Conservation (phyloP, 2,797 vertebrate genomes). For the Coendou prehensilis region DNA sequence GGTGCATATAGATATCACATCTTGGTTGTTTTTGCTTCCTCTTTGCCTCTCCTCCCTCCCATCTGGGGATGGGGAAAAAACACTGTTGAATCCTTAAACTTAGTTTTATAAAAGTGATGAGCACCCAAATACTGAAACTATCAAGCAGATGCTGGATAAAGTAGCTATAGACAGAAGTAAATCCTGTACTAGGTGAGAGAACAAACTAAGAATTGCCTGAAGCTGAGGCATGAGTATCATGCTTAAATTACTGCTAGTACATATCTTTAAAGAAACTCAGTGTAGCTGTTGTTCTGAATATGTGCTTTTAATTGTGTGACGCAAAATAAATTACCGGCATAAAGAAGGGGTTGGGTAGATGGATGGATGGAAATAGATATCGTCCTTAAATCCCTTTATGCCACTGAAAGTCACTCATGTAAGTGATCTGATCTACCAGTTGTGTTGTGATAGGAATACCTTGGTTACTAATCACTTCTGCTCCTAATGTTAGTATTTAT, state of each 20-base stretch:
- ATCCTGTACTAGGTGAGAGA: not conserved
- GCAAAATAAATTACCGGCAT: not conserved
- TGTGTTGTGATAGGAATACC: not conserved
- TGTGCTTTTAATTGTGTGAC: not conserved
- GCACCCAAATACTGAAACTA: not conserved
- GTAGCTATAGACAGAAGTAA: not conserved
- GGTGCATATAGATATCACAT: not conserved
- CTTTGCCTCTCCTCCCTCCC: not conserved
- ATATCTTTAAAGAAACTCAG: not conserved
- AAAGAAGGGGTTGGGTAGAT: not conserved
- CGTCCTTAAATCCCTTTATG: not conserved
- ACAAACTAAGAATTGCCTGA: not conserved
- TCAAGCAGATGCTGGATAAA: not conserved
- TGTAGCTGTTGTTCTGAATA: not conserved
- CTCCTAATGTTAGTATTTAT: not conserved
- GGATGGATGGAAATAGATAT: not conserved
- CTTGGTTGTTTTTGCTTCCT: not conserved
- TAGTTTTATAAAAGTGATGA: not conserved
- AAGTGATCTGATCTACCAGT: slow-evolving; percentile 20
- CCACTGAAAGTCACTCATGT: not conserved
- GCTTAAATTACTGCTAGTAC: not conserved
- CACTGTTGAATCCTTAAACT: not conserved
- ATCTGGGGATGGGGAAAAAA: not conserved
- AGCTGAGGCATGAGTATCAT: not conserved
- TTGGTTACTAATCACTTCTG: not conserved